These are phyloP conservation scores for Rutilus rutilus DNA, from an alignment of 2,113 vertebrate genomes.

Conservation along the genomic window DNA sequence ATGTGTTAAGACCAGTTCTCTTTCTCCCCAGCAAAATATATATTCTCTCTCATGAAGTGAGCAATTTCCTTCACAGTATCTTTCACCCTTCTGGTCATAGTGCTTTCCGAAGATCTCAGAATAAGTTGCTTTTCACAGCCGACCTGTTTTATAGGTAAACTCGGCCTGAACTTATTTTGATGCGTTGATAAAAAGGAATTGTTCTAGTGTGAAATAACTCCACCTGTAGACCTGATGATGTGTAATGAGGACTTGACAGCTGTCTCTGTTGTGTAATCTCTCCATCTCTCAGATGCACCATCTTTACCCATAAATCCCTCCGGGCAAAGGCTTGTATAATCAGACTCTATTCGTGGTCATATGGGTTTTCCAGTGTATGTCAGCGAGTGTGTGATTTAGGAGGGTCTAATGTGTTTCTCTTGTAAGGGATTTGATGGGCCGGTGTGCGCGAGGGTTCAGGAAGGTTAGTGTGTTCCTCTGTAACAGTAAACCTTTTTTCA, in stretches of 20 bases:
- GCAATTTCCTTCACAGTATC: neutral
- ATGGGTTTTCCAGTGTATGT: neutral
- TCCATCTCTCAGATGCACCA: neutral
- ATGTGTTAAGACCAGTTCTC: neutral
- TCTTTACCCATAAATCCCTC: neutral
- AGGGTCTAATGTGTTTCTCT: neutral
- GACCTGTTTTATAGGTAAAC: neutral
- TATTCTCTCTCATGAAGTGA: neutral
- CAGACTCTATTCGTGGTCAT: slow-evolving; percentile 1
- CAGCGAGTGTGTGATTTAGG: slow-evolving; percentile 4
- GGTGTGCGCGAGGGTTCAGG: neutral
- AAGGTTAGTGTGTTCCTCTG: neutral
- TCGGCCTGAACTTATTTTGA: neutral
- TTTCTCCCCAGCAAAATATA: neutral
- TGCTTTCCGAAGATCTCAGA: neutral
- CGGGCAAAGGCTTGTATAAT: neutral
- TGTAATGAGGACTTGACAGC: neutral
- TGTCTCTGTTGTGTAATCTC: slow-evolving; percentile 30
- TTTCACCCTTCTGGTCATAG: neutral
- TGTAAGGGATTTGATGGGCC: slow-evolving; percentile 1
- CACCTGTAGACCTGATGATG: slow-evolving; percentile 1
- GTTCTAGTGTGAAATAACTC: too few relatives aligned
- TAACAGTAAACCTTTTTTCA: slow-evolving; percentile 22
- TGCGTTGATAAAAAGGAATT: neutral
- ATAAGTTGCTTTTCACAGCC: neutral